These are phyloP conservation scores for Syngnathus floridae DNA, from an alignment of 2,113 vertebrate species.

Conservation along the genomic window DNA sequence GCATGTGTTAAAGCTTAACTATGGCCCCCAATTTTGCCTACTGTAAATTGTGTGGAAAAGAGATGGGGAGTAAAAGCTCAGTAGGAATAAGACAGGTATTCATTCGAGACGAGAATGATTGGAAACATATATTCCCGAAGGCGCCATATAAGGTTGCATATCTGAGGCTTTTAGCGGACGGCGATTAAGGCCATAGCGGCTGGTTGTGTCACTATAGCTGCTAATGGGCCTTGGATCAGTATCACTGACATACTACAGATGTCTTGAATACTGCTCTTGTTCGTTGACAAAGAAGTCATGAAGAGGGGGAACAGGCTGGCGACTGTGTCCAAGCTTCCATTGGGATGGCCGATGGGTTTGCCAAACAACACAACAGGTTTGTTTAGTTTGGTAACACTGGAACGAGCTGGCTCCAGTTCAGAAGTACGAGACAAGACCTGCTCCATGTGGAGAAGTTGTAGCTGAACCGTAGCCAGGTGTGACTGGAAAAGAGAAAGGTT, in stretches of 20 bases:
- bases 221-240: slow-evolving; percentile 49
- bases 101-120: slow-evolving; percentile 39
- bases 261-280: slow-evolving; percentile 55
- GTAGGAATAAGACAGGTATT: slow-evolving; percentile 48
- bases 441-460: slow-evolving; percentile 38
- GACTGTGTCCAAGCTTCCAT: slow-evolving; percentile 27
- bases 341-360: background rate
- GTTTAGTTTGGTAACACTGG: slow-evolving; percentile 38
- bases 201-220: slow-evolving; percentile 36
- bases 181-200: slow-evolving; percentile 33
- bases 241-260: slow-evolving; percentile 57
- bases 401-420: slow-evolving; percentile 16
- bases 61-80: slow-evolving; percentile 16
- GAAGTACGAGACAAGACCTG: slow-evolving; percentile 2
- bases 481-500: background rate
- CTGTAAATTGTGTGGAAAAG: slow-evolving; percentile 47
- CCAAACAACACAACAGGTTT: background rate
- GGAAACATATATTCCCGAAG: slow-evolving; percentile 50
- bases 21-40: slow-evolving; percentile 38
- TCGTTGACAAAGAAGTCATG: slow-evolving; percentile 37
- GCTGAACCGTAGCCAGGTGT: slow-evolving; percentile 69
- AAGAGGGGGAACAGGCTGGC: slow-evolving; percentile 6
- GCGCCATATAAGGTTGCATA: slow-evolving; percentile 47
- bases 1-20: slow-evolving; percentile 30
- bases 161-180: slow-evolving; percentile 47